phyloP scores from a whole-genome alignment of 2,888 invertebrate genomes.

The Tubulanus polymorphus region DNA sequence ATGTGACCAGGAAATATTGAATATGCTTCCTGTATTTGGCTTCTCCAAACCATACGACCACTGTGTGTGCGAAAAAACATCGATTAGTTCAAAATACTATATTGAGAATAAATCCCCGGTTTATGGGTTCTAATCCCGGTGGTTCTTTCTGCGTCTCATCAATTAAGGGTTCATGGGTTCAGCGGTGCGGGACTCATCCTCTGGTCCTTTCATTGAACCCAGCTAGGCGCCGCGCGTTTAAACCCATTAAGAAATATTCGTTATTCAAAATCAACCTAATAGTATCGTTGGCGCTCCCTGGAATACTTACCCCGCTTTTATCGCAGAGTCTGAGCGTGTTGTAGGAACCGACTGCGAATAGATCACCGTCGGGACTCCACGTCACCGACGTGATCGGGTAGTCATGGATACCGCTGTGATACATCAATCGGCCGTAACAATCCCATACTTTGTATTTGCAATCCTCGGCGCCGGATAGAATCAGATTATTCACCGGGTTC shows the following conservation, averaged over 20 bases:
- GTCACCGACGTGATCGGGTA: slow-evolving; percentile 86
- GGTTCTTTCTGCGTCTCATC: too few species aligned
- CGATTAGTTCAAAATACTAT: too few species aligned
- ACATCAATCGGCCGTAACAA: slow-evolving; percentile 80
- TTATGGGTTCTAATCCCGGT: too few species aligned
- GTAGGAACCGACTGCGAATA: slow-evolving; percentile 89
- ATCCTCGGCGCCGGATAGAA: slow-evolving; percentile 67
- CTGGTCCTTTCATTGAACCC: too few species aligned
- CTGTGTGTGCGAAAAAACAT: slow-evolving; percentile 58
- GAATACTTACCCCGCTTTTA: slow-evolving; percentile 89
- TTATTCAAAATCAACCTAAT: too few species aligned
- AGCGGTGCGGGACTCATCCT: too few species aligned
- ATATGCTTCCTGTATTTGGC: slow-evolving; percentile 83
- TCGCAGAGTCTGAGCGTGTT: slow-evolving; percentile 90
- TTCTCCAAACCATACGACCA: slow-evolving; percentile 93
- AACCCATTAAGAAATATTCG: too few species aligned
- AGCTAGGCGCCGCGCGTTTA: too few species aligned
- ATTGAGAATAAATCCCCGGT: too few species aligned
- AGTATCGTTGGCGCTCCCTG: too few species aligned
- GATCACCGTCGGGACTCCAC: slow-evolving; percentile 87
- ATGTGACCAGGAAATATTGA: slow-evolving; percentile 85
- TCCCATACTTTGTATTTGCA: slow-evolving; percentile 92
- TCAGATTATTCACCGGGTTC: slow-evolving; percentile 59
- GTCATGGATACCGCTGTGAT: slow-evolving; percentile 75
- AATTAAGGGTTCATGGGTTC: too few species aligned